Conservation (phyloP, 2,888 invertebrate species). For the Tenthredo distinguenda region DNA sequence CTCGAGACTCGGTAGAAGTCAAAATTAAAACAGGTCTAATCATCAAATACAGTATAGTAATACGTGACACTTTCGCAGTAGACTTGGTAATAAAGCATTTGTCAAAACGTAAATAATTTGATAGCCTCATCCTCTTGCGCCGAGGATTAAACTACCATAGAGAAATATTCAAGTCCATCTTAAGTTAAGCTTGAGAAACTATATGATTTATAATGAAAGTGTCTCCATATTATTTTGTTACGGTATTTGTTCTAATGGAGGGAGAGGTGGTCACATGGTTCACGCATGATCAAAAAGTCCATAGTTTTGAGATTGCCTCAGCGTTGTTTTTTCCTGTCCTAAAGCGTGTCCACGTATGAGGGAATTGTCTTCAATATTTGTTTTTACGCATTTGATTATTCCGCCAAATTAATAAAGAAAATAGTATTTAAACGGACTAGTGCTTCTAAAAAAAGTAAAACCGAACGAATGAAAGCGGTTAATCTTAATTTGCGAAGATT, state of each 20-base stretch:
- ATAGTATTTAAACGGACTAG: conserved; percentile 15
- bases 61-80: conserved; percentile 19
- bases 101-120: background rate
- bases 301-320: conserved; percentile 78
- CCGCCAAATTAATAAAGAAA: background rate
- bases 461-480: conserved; percentile 38
- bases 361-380: background rate
- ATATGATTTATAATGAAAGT: conserved; percentile 22
- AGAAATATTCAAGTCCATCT: background rate
- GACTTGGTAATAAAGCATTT: background rate
- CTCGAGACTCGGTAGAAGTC: conserved; percentile 21
- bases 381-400: background rate
- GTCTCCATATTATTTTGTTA: conserved; percentile 32
- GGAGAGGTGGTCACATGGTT: conserved; percentile 59
- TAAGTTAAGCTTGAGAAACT: too few relatives aligned
- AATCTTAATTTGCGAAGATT: conserved; percentile 37
- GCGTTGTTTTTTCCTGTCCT: conserved; percentile 76
- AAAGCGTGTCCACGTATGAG: conserved; percentile 72
- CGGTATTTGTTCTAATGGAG: conserved; percentile 48
- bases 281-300: conserved; percentile 78
- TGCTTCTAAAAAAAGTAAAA: conserved; percentile 45
- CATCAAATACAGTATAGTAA: conserved; percentile 21
- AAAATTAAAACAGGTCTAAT: conserved; percentile 35
- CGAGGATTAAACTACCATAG: conserved; percentile 17
- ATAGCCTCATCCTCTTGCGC: conserved; percentile 17